Base-by-base conservation (phyloP, 2,797 vertebrate species). In the Ctenochaetus hawaiiensis region DNA sequence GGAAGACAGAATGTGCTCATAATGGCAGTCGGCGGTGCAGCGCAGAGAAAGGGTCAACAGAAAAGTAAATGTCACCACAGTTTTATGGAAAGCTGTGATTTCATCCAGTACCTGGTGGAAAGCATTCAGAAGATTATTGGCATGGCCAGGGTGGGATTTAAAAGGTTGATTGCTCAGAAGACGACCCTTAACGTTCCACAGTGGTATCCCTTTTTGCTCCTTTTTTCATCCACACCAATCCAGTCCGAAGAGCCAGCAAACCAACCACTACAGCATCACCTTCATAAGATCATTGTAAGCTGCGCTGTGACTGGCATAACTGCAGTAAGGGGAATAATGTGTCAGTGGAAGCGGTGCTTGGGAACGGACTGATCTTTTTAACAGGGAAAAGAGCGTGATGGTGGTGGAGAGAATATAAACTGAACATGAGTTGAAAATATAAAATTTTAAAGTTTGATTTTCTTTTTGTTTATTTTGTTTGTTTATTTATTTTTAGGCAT, bases 51-150 rank as follows among this genome's bases (percentile, higher is more conserved):
- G 41, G 75, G 74, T 67, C 85, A 81, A 49, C 57, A 1, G 70
- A 51, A 82, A 81, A 67, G 74, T 77, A 91, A 92, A 91, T 89
- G 82, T 82, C 86, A 76, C 74, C 30, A 44, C 47, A 65, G 74
- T 70, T 71, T 79, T 72, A 71, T 59, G 57, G 63, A 76, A 81
- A 60, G 67, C 82, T 65, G 56, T 77, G 63, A 76, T 75, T 84
- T 68, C 64, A 54, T 62, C 54, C 20, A 16, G 45, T 26, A 75
- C 49, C 53, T 69, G 64, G 54, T 69, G 79, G 73, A 83, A 79
- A 85, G 73, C 54, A 16, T 88, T 77, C 65, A 2, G 30, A 45
- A 52, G 62, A 86, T 83, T 81, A 82, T 75, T 69, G 60, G 62
- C 52, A 43, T 44, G 56, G 64, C 66, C 37, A 49, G 41, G 58